Evolutionary conservation across 2,113 vertebrate species (phyloP).

Genomic region (Menura novaehollandiae): DNA sequence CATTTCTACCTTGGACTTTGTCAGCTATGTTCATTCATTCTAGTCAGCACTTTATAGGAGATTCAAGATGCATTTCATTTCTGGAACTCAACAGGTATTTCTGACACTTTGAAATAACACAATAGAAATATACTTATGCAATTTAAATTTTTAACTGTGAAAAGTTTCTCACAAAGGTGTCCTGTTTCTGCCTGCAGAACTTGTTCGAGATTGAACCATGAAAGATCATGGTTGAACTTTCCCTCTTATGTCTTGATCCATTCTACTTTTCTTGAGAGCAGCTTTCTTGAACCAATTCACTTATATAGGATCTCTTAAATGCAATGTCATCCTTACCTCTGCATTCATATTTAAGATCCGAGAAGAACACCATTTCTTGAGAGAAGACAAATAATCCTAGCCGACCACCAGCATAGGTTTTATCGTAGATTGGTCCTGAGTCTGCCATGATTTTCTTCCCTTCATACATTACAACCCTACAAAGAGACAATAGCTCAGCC

Average conservation of each 20-base stretch:
- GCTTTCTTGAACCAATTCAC: neutral
- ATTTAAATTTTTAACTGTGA: neutral
- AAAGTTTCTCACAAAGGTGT: neutral
- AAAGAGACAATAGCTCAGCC: neutral
- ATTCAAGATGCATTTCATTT: neutral
- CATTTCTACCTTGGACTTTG: neutral
- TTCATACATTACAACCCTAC: slow-evolving; percentile 96
- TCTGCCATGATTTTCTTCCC: slow-evolving; percentile 99
- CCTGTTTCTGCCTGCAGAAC: neutral
- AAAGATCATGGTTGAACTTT: neutral
- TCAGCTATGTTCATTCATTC: neutral
- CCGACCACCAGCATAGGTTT: slow-evolving; percentile 93
- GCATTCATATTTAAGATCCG: slow-evolving; percentile 98
- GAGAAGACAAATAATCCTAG: slow-evolving; percentile 97
- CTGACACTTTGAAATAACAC: neutral
- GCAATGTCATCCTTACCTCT: slow-evolving; percentile 80
- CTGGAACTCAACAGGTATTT: neutral
- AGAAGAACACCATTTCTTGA: slow-evolving; percentile 99
- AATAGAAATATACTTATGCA: neutral
- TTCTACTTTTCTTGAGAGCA: neutral
- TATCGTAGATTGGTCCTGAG: slow-evolving; percentile 94
- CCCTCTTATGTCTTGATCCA: neutral
- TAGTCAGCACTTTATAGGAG: neutral
- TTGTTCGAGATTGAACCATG: neutral
- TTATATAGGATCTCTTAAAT: neutral